Evolutionary conservation across 2,888 invertebrate genomes (phyloP), one percentile per base, ranked within the genome.

Genomic region (Drosophila robusta): DNA sequence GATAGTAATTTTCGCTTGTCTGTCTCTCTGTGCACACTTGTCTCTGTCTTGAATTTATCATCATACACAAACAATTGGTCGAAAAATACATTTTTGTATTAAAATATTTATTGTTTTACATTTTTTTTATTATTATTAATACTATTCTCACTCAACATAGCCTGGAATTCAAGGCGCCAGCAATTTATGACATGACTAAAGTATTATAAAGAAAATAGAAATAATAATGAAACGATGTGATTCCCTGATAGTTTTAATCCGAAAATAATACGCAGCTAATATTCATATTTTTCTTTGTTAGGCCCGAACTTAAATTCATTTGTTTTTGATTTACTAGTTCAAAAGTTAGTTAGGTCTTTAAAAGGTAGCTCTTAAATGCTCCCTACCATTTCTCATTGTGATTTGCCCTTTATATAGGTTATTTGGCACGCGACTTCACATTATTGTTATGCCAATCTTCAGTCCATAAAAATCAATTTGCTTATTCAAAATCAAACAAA

Each of bases 401-500:
- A 26, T 9, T 26, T 45, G 24, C 16, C 12, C n/a, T 36, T 46
- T 46, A 46, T 56, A 8, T 14, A 12, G 36, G 26, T 38, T 36
- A 36, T 24, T 46, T 12, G 12, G 5, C 55, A 51, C 36, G 50
- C 50, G 50, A 39, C 9, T 16, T 39, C 9, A 1, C 41, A 22
- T 32, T 42, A 8, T 41, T 14, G 14, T 41, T 50, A n/a, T 6
- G 24, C 11, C 39, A 41, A 18, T 39, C 9, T 39, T 12, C 14
- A 16, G 39, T 0, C 14, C 3, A 54, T 61, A 46, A 55, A 45
- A 32, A 6, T 39, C 22, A 45, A 54, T 54, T 52, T 16, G 16
- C 14, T 34, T 38, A 14, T 55, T 38, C 14, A 29, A 2, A 26
- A 5, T 36, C 16, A 7, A 16, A n/a, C 36, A 11, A 7, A 24